Base-by-base conservation (phyloP, 1,140 invertebrate genomes). In the Bursaphelenchus mucronatus region DNA sequence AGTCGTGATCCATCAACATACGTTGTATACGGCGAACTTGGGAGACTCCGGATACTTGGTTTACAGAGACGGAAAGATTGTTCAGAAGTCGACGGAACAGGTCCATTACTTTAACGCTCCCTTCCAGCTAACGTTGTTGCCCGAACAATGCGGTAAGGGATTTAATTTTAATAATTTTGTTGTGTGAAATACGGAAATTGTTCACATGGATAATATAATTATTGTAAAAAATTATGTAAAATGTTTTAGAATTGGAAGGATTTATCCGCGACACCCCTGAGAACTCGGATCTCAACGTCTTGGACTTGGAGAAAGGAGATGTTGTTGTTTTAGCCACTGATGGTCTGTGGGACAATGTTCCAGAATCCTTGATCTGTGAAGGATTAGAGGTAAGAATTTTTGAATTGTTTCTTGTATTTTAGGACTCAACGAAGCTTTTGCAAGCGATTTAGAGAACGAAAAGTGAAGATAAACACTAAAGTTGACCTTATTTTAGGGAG, bases 21-120 rank as follows among this genome's bases (percentile, higher is more conserved):
- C 90, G 64, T 87, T 97, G 73, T 92, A 94, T 74, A 90, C 93
- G 8, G 93, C 94, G 10, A 97, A 97, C 84, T 91, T 97, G 69
- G 94, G 94, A n/a, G 94, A 97, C 83, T 95, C 92, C 79, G 94
- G 94, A 13, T 97, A 93, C 82, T 87, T 97, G 82, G 88, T 97
- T 44, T 89, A 96, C 47, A 85, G 94, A 15, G 86, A 88, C 63
- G 85, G 84, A 41, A 86, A 90, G 71, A 87, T 97, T 13, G 88
- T 97, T 19, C 90, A 93, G 82, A 87, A 90, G 61, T 94, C 91
- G 0, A 89, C 91, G 73, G 94, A 97, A 82, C 94, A 97, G 80
- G 92, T 94, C 76, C 94, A 97, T 83, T 96, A 96, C 82, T 97
- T 97, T 82, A 97, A 97, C 84, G 95, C 94, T 40, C 94, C 94